Conservation (phyloP, 2,888 invertebrate genomes). For the Alentia gelatinosa region DNA sequence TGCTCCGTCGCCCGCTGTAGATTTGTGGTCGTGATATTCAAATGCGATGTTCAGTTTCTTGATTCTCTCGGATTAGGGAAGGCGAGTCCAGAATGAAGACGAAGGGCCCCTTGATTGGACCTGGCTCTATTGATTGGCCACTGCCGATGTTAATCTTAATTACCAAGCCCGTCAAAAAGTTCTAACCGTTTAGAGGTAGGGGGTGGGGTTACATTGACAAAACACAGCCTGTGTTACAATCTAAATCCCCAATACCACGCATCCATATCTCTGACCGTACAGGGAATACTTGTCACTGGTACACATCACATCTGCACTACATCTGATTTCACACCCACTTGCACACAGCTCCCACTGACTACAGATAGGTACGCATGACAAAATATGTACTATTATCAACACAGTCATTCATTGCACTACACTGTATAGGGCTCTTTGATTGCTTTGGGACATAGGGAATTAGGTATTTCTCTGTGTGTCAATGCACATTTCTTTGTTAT, state of each 20-base stretch:
- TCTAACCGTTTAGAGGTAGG: not conserved
- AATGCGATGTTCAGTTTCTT: not conserved
- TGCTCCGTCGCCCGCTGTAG: not conserved
- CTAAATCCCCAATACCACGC: not conserved
- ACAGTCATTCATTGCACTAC: no score
- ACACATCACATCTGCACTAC: not conserved
- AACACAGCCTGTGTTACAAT: not conserved
- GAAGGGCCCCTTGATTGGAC: not conserved
- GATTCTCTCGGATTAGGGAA: not conserved
- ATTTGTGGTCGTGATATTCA: constrained; percentile 34
- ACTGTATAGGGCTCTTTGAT: no score
- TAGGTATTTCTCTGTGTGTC: no score
- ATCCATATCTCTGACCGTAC: no score
- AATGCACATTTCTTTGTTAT: no score
- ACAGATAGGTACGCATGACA: not conserved
- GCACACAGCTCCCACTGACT: not conserved
- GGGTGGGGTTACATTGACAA: not conserved
- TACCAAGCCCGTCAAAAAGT: not conserved
- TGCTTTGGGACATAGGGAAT: no score
- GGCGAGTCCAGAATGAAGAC: not conserved
- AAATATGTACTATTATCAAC: not conserved
- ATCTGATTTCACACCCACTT: not conserved
- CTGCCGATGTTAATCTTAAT: constrained; percentile 4
- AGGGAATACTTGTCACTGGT: not conserved
- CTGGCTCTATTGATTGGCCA: not conserved